A percentile compares a stretch with the other conserved stretches of the same genome.
These are phyloP conservation scores for Sympetrum striolatum DNA, from an alignment of 2,888 invertebrate species.

Conservation along the genomic window DNA sequence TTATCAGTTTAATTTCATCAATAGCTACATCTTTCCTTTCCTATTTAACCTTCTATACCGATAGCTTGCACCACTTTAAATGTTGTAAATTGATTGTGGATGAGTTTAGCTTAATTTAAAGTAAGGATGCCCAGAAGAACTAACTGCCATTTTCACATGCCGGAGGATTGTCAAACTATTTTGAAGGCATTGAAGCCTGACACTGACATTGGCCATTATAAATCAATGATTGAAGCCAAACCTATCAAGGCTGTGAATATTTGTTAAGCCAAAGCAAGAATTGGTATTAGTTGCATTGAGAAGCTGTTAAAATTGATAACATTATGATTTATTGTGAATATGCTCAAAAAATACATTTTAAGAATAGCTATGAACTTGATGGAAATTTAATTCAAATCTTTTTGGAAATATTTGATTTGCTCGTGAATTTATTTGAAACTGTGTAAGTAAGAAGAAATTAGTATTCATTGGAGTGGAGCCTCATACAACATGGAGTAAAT, in stretches of 20 bases:
- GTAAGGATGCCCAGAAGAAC: neutral
- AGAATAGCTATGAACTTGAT: constrained; percentile 8
- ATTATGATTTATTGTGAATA: neutral
- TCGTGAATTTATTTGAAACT: constrained; percentile 19
- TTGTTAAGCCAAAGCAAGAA: constrained; percentile 41
- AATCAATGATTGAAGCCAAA: constrained; percentile 26
- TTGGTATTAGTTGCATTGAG: constrained; percentile 39
- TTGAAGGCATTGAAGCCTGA: constrained; percentile 29
- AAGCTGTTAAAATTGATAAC: constrained; percentile 9
- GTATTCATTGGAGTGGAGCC: neutral
- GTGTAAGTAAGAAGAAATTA: neutral
- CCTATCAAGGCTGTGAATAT: constrained; percentile 36
- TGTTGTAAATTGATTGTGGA: constrained; percentile 27
- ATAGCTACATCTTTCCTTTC: neutral
- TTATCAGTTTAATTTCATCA: constrained; percentile 1
- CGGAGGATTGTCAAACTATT: constrained; percentile 26
- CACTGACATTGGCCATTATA: constrained; percentile 24
- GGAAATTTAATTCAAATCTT: neutral
- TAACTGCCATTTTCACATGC: constrained; percentile 37
- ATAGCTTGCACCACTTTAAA: constrained; percentile 1
- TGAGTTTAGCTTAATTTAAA: constrained; percentile 5
- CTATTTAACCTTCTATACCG: neutral
- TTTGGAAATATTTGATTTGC: neutral
- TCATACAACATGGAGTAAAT: constrained; percentile 14
- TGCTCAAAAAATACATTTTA: constrained; percentile 1